phyloP scores from a whole-genome alignment of 2,797 vertebrate species.

The Lates japonicus region DNA sequence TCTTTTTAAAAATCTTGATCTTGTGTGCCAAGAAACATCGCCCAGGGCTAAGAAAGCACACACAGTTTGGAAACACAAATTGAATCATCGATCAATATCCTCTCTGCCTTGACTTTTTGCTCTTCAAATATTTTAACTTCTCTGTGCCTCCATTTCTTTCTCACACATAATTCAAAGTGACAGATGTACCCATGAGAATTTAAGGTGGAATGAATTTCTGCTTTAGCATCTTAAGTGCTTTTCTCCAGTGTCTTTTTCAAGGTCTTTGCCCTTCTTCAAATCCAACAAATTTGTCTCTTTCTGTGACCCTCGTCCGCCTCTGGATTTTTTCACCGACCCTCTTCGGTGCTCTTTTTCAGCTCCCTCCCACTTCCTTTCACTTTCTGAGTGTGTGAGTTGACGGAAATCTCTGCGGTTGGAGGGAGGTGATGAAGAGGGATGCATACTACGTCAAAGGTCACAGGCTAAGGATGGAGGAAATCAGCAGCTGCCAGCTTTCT shows the following conservation, averaged over 20 bases:
- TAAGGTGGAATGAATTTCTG: slow-evolving; percentile 40
- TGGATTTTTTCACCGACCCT: slow-evolving; percentile 51
- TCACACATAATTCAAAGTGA: slow-evolving; percentile 44
- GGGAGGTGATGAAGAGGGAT: slow-evolving; percentile 63
- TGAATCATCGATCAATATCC: neutral
- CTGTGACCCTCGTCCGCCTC: slow-evolving; percentile 55
- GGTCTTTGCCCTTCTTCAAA: slow-evolving; percentile 49
- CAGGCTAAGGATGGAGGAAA: slow-evolving; percentile 56
- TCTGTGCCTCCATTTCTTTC: slow-evolving; percentile 31
- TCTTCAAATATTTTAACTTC: slow-evolving; percentile 6
- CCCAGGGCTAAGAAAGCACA: neutral
- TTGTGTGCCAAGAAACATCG: neutral
- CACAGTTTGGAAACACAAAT: neutral
- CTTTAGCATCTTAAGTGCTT: slow-evolving; percentile 35
- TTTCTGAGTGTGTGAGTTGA: slow-evolving; percentile 33
- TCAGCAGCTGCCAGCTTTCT: slow-evolving; percentile 46
- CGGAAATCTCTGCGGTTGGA: slow-evolving; percentile 50
- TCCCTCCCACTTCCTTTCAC: slow-evolving; percentile 46
- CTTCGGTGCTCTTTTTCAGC: slow-evolving; percentile 15
- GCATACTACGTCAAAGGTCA: slow-evolving; percentile 57
- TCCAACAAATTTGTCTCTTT: slow-evolving; percentile 49
- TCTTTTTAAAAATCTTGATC: neutral
- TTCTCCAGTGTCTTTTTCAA: slow-evolving; percentile 18
- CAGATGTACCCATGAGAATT: slow-evolving; percentile 18
- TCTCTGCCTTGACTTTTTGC: neutral